Evolutionary conservation across 2,888 invertebrate species (phyloP), one percentile per base, ranked within the genome.

Genomic region (Blomia tropicalis): DNA sequence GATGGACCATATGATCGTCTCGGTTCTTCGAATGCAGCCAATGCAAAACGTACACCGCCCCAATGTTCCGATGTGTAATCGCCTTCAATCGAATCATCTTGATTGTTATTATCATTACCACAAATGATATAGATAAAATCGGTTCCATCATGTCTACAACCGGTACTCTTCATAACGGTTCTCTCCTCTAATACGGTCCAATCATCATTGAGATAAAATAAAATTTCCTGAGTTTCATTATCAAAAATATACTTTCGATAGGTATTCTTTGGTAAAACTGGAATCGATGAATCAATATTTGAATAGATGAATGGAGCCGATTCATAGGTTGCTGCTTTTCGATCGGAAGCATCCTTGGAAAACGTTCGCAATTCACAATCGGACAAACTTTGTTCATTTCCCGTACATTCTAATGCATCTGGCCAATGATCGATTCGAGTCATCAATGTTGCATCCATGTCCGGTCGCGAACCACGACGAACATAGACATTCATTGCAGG

Each of bases 31-130:
- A 90, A 91, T 72, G 88, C 84, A 2, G 86, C 81, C 71, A 87
- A 83, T 0, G 91, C 84, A 72, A 95, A 92, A 65, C 95, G 79
- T 66, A 98, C 83, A 36, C 96, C 96, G 44, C 96, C 98, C 98
- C 98, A 99, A 71, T 90, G 89, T 56, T 85, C 58, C 11, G 22
- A 47, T 36, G 36, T 36, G 17, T 11, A 36, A 11, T 47, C 51
- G n/a, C 14, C n/a, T 17, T 2, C 14, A n/a, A 17, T 14, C 2
- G 1, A 29, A 14, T 59, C 62, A 32, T 58, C 29, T 3, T 58
- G 25, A 17, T 64, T n/a, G 43, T 65, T 63, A 41, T 69, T 68
- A 1, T 69, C 66, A 43, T 61, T 43, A 0, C 88, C 90, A 71
- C 98, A 98, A 69, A 87, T 84, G 19, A 98, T 82, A 71, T 93